phyloP scores from a whole-genome alignment of 2,113 vertebrate species.

The Macquaria australasica region DNA sequence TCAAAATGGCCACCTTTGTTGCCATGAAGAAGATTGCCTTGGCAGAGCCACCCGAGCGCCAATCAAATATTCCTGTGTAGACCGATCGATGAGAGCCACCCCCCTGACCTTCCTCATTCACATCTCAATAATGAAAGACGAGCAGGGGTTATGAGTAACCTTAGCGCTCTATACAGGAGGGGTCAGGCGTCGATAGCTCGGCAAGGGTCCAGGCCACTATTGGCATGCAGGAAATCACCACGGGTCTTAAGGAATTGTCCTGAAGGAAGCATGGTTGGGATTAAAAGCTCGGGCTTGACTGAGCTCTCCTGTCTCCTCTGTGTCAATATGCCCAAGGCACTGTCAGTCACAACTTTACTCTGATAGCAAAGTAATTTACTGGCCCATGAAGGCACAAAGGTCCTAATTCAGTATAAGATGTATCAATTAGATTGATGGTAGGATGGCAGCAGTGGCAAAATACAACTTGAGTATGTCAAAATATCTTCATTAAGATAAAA shows the following conservation, averaged over 20 bases:
- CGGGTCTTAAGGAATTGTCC: slow-evolving; percentile 72
- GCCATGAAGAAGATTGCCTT: slow-evolving; percentile 50
- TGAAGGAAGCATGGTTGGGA: slow-evolving; percentile 71
- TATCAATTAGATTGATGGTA: slow-evolving; percentile 29
- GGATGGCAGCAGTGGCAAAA: not conserved
- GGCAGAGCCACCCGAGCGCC: slow-evolving; percentile 60
- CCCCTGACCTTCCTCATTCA: slow-evolving; percentile 72
- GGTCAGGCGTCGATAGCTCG: slow-evolving; percentile 70
- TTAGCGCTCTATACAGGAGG: slow-evolving; percentile 52
- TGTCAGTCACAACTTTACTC: slow-evolving; percentile 64
- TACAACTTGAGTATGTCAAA: not conserved
- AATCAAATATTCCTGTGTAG: slow-evolving; percentile 79
- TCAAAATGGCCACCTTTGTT: slow-evolving; percentile 52
- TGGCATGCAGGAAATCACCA: slow-evolving; percentile 73
- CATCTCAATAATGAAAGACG: slow-evolving; percentile 81
- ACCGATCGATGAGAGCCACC: slow-evolving; percentile 72
- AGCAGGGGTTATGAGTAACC: slow-evolving; percentile 78
- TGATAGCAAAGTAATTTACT: slow-evolving; percentile 76
- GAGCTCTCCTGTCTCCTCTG: slow-evolving; percentile 60
- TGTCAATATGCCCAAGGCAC: slow-evolving; percentile 72
- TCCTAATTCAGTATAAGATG: slow-evolving; percentile 50
- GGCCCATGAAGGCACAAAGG: slow-evolving; percentile 41
- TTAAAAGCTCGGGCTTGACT: slow-evolving; percentile 75
- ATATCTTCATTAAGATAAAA: not conserved
- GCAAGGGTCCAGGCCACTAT: slow-evolving; percentile 70